These are phyloP conservation scores for Mormyrus lacerda DNA, from an alignment of 2,113 vertebrate species.

Conservation along the genomic window DNA sequence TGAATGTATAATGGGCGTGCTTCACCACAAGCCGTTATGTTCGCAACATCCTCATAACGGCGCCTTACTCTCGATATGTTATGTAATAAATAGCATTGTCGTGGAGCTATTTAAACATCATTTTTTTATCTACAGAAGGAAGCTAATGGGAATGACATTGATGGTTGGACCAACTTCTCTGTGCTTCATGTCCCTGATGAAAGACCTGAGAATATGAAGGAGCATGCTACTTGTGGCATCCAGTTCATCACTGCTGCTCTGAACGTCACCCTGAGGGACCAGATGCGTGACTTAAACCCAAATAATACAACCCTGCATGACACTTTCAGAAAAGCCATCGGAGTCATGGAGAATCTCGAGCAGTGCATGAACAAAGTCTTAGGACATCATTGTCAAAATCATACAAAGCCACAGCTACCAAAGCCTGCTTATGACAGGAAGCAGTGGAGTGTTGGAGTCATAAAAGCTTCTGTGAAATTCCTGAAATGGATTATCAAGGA, in stretches of 20 bases:
- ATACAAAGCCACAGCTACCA: slow-evolving; percentile 1
- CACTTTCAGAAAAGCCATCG: neutral
- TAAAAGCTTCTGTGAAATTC: slow-evolving; percentile 28
- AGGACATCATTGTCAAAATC: neutral
- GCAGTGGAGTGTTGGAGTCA: slow-evolving; percentile 43
- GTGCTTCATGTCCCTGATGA: slow-evolving; percentile 24
- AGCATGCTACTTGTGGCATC: slow-evolving; percentile 36
- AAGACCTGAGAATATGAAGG: neutral
- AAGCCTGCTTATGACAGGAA: slow-evolving; percentile 23
- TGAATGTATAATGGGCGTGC: neutral
- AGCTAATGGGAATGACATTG: slow-evolving; percentile 27
- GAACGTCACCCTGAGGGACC: slow-evolving; percentile 19
- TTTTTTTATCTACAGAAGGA: slow-evolving; percentile 23
- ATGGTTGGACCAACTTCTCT: slow-evolving; percentile 34
- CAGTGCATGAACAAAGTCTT: neutral
- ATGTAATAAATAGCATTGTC: neutral
- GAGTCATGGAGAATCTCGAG: neutral
- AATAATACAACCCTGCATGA: accelerated
- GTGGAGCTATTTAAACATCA: neutral
- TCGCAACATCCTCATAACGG: neutral
- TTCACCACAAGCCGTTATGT: neutral
- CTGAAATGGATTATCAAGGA: slow-evolving; percentile 35
- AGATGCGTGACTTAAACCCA: slow-evolving; percentile 19
- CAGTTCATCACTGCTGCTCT: slow-evolving; percentile 38
- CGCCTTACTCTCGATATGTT: neutral